These are phyloP conservation scores for Phenganax stokvisi DNA, from an alignment of 92 coral and sea anemone genomes.

Conservation along the genomic window DNA sequence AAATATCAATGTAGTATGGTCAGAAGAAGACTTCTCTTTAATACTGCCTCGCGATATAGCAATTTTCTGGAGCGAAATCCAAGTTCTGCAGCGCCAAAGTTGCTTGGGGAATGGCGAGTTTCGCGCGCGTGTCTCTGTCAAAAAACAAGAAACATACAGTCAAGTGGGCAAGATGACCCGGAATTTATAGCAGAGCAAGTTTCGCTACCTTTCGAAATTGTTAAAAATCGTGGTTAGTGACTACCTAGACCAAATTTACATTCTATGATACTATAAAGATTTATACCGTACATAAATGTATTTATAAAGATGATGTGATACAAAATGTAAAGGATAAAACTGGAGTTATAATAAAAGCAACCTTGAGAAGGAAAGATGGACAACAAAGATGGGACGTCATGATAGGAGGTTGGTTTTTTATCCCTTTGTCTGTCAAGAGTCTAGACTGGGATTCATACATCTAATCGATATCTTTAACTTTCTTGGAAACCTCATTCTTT, in stretches of 20 bases:
- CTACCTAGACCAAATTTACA: background rate
- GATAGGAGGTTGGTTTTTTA: conserved; percentile 11
- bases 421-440: background rate
- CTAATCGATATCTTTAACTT: background rate
- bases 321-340: conserved; percentile 11
- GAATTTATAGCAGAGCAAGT: conserved; percentile 24
- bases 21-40: background rate
- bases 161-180: conserved; percentile 5
- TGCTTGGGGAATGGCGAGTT: background rate
- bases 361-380: background rate
- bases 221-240: conserved; percentile 7
- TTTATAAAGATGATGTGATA: conserved; percentile 16
- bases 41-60: background rate
- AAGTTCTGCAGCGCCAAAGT: background rate
- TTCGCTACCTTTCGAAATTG: background rate
- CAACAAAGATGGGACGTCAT: background rate
- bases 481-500: background rate
- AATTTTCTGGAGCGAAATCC: background rate
- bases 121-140: background rate
- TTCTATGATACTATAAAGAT: background rate
- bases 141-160: background rate
- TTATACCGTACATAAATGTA: background rate
- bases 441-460: background rate
- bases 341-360: conserved; percentile 24
- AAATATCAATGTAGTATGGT: background rate